Percentiles rank a stretch among this genome's conserved stretches.
Conservation (phyloP, 37 sponge, comb jelly and placozoan genomes). For the Theonella swinhoei region DNA sequence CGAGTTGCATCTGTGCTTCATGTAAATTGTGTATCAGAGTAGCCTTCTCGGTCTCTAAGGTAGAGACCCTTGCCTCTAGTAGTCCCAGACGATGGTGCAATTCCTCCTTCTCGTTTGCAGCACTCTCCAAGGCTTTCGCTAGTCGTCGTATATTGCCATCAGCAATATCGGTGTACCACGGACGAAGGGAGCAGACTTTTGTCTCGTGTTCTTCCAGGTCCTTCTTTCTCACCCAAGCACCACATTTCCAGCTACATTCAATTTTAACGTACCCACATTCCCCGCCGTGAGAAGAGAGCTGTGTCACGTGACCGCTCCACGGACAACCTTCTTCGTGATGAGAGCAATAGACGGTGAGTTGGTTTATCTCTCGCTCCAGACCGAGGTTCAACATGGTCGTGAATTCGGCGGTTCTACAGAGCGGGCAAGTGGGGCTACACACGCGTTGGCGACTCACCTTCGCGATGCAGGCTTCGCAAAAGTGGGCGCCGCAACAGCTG, state of each 20-base stretch:
- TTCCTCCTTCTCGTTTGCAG: not conserved
- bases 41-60: not conserved
- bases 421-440: slow-evolving; percentile 33
- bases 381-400: slow-evolving; percentile 38
- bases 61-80: not conserved
- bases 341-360: slow-evolving; percentile 26
- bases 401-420: slow-evolving; percentile 24
- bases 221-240: not conserved
- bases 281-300: slow-evolving; percentile 20
- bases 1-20: too few relatives aligned
- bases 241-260: slow-evolving; percentile 14
- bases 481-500: slow-evolving; percentile 55
- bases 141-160: not conserved
- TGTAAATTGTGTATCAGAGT: too few relatives aligned
- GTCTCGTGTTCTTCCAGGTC: not conserved
- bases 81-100: not conserved
- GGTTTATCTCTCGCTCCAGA: slow-evolving; percentile 30
- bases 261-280: not conserved
- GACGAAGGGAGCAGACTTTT: not conserved
- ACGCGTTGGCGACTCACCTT: not conserved
- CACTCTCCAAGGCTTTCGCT: not conserved
- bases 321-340: slow-evolving; percentile 31
- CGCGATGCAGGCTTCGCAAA: slow-evolving; percentile 37
- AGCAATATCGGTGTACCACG: slow-evolving; percentile 6
- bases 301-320: slow-evolving; percentile 48